These are phyloP conservation scores for Sandelia bainsii DNA, from an alignment of 2,797 vertebrate genomes.

Conservation along the genomic window DNA sequence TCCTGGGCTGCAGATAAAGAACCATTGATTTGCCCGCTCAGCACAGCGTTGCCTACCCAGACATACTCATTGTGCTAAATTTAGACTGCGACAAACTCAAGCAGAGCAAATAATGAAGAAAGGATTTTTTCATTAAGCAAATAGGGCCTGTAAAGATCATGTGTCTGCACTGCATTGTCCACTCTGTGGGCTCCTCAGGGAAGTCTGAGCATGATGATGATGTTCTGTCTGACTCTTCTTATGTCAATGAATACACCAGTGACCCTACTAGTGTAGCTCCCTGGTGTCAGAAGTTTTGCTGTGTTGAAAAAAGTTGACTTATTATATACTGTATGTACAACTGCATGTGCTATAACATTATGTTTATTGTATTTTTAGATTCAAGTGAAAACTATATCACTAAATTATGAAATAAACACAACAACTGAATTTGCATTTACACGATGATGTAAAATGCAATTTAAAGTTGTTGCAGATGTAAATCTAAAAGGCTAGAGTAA, in stretches of 20 bases:
- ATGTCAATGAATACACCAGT: constrained; percentile 15
- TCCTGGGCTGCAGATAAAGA: constrained; percentile 74
- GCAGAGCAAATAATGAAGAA: constrained; percentile 46
- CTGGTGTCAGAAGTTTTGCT: not conserved
- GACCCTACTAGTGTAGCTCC: constrained; percentile 17
- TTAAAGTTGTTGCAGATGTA: no score
- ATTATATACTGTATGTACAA: no score
- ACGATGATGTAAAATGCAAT: no score
- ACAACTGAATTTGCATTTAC: no score
- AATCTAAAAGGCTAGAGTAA: no score
- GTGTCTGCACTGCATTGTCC: constrained; percentile 40
- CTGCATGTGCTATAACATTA: no score
- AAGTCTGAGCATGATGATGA: constrained; percentile 24
- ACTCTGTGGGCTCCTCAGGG: constrained; percentile 1
- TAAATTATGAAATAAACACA: no score
- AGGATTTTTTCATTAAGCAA: constrained; percentile 34
- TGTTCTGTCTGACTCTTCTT: constrained; percentile 29
- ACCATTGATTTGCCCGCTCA: constrained; percentile 77
- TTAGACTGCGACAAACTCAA: constrained; percentile 64
- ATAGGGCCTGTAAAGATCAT: constrained; percentile 18
- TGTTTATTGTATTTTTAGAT: no score
- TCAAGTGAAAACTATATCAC: no score
- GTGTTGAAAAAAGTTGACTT: no score
- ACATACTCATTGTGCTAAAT: constrained; percentile 68
- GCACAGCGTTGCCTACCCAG: constrained; percentile 67